A percentile compares a stretch with the other conserved stretches of the same genome.
Evolutionary conservation across 2,113 vertebrate genomes (phyloP).

Genomic region (Andinoacara biseriatus): DNA sequence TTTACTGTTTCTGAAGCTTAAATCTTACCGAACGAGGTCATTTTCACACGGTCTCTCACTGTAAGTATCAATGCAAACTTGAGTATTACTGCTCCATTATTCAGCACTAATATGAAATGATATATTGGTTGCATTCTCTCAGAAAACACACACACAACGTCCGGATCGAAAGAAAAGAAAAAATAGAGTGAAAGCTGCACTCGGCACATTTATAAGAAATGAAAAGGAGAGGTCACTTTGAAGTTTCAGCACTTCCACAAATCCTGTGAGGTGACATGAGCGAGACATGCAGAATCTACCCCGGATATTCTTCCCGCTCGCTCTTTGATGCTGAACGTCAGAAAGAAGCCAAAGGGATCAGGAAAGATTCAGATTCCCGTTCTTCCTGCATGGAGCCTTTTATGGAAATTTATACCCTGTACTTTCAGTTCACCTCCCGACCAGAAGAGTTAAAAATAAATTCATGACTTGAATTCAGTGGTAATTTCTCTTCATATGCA

Average conservation of each 20-base stretch:
- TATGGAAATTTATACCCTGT: not conserved
- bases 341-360: conserved; percentile 1
- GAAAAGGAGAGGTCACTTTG: not conserved
- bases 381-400: not conserved
- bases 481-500: not conserved
- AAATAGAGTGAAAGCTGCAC: not conserved
- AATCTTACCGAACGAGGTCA: not conserved
- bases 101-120: not conserved
- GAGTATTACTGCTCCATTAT: not conserved
- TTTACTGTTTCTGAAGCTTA: not conserved
- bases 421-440: not conserved
- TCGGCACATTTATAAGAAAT: not conserved
- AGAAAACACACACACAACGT: not conserved
- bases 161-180: not conserved
- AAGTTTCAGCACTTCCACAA: not conserved
- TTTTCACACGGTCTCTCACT: not conserved
- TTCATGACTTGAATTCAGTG: not conserved
- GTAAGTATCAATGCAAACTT: not conserved
- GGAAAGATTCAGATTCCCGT: not conserved
- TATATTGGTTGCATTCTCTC: not conserved
- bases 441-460: not conserved
- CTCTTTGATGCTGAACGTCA: not conserved
- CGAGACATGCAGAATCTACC: not conserved
- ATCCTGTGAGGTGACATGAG: not conserved
- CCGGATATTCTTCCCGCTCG: not conserved